A percentile compares a stretch with the other conserved stretches of the same genome.
Conservation (phyloP, 2,888 invertebrate genomes). For the Artemia sp. region DNA sequence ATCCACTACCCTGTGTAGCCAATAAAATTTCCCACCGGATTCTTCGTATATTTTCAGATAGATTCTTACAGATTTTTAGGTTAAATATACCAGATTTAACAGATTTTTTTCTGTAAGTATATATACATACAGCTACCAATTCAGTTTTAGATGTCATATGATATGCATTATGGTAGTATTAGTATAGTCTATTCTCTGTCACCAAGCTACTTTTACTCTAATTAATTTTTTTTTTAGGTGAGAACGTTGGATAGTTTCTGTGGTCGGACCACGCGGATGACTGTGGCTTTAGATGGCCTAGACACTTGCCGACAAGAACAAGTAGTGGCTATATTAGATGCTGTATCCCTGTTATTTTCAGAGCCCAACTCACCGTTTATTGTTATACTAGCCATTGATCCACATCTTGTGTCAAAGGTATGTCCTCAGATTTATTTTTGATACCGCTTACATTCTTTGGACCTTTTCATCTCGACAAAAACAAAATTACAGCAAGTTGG, state of each 20-base stretch:
- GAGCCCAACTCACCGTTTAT: constrained; percentile 88
- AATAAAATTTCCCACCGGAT: constrained; percentile 31
- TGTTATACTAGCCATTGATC: constrained; percentile 88
- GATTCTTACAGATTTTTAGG: too few relatives aligned
- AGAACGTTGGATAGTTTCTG: constrained; percentile 85
- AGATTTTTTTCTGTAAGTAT: too few relatives aligned
- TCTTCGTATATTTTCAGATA: not conserved
- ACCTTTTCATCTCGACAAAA: constrained; percentile 17
- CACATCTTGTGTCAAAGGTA: constrained; percentile 93
- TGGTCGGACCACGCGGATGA: constrained; percentile 78
- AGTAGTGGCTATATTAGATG: constrained; percentile 76
- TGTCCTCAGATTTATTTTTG: constrained; percentile 26
- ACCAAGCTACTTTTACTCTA: too few relatives aligned
- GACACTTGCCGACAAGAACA: constrained; percentile 97
- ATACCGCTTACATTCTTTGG: not conserved
- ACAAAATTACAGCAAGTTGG: constrained; percentile 27
- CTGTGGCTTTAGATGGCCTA: constrained; percentile 87
- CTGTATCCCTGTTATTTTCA: constrained; percentile 84
- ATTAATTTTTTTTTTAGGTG: constrained; percentile 37
- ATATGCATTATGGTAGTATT: too few relatives aligned
- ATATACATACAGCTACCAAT: too few relatives aligned
- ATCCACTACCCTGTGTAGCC: constrained; percentile 56
- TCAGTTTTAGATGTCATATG: too few relatives aligned
- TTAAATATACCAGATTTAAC: too few relatives aligned
- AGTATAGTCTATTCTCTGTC: too few relatives aligned